Percentiles rank a stretch among this genome's conserved stretches.
phyloP scores from a whole-genome alignment of 2,113 vertebrate species.

The Hassar affinis region DNA sequence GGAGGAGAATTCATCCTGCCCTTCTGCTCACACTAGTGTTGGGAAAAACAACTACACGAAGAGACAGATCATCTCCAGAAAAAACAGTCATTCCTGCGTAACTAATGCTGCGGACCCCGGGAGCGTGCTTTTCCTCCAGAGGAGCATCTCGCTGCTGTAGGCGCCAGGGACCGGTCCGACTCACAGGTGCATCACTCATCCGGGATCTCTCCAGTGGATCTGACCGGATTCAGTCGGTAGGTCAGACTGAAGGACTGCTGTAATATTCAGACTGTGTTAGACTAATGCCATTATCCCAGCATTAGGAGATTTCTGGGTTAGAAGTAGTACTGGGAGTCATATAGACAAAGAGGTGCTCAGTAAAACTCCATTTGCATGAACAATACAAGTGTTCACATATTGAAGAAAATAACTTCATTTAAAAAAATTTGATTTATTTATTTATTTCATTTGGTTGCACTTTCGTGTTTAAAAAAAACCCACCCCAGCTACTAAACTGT shows the following conservation, averaged over 20 bases:
- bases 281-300: background rate
- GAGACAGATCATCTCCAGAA: background rate
- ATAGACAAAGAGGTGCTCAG: background rate
- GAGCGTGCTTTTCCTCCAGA: background rate
- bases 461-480: background rate
- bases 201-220: background rate
- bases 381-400: background rate
- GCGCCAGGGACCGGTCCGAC: background rate
- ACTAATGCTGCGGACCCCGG: background rate
- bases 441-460: background rate
- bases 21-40: background rate
- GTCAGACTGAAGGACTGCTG: background rate
- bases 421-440: background rate
- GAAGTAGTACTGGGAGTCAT: background rate
- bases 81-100: background rate
- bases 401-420: background rate
- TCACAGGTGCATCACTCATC: conserved; percentile 4
- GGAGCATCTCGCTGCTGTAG: background rate
- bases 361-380: background rate
- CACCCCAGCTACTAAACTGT: background rate
- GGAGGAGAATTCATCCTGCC: background rate
- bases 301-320: background rate
- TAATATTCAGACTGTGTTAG: background rate
- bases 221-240: conserved; percentile 32
- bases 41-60: conserved; percentile 1